Evolutionary conservation across 2,888 invertebrate genomes (phyloP).

Genomic region (Erebia aethiops): DNA sequence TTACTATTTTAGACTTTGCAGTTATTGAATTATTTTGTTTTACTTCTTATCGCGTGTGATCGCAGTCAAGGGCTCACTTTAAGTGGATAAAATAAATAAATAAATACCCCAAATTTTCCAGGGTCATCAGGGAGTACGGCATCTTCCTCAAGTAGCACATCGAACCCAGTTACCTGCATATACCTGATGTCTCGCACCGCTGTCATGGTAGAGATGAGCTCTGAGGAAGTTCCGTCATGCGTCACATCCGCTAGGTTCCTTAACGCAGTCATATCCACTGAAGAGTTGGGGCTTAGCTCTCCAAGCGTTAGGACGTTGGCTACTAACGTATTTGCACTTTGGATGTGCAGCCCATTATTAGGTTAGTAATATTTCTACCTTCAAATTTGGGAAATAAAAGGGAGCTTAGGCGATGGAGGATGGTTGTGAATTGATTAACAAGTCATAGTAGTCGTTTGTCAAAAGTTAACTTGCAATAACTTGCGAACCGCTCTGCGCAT

Average conservation of each 20-base stretch:
- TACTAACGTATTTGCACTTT: constrained; percentile 94
- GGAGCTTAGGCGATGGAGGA: no score
- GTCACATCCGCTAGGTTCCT: constrained; percentile 70
- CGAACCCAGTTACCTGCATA: constrained; percentile 86
- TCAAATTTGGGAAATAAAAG: not conserved
- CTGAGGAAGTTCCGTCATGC: constrained; percentile 69
- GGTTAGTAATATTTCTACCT: constrained; percentile 72
- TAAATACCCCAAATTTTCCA: constrained; percentile 38
- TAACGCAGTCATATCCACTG: constrained; percentile 70
- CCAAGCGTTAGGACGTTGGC: constrained; percentile 88
- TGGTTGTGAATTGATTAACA: no score
- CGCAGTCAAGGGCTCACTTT: no score
- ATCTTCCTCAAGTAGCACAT: constrained; percentile 70
- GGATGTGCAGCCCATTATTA: constrained; percentile 96
- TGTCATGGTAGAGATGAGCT: constrained; percentile 90
- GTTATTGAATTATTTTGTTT: not conserved
- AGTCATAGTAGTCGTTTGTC: no score
- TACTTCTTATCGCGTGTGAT: not conserved
- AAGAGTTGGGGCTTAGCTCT: constrained; percentile 90
- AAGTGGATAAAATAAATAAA: not conserved
- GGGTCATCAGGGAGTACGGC: constrained; percentile 76
- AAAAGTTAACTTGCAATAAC: no score
- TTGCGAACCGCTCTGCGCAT: no score
- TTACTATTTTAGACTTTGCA: not conserved
- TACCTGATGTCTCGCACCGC: constrained; percentile 93